A percentile compares a stretch with the other conserved stretches of the same genome.
Evolutionary conservation across 30 jellyfish, hydroid and myxozoan species (phyloP).

Genomic region (Aurelia coerulea): DNA sequence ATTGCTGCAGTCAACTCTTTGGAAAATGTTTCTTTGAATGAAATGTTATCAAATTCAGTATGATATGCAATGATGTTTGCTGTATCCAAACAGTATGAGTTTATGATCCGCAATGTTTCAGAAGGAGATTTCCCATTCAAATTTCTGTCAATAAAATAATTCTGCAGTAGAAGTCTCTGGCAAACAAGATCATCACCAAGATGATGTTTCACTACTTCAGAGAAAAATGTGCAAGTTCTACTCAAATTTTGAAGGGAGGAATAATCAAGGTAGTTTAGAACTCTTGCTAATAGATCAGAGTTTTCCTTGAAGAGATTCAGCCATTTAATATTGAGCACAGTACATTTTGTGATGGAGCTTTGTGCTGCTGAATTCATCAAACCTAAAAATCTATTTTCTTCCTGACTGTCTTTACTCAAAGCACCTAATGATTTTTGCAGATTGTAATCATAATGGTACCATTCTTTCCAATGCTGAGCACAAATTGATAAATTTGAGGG

Average conservation of each 20-base stretch:
- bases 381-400: background rate
- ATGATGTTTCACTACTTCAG: too few species aligned
- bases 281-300: too few species aligned
- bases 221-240: too few species aligned
- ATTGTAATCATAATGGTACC: conserved; percentile 5
- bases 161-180: background rate
- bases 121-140: conserved; percentile 9
- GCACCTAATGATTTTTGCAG: conserved; percentile 2
- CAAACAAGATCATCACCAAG: conserved; percentile 5
- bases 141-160: background rate
- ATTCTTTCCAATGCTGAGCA: conserved; percentile 8
- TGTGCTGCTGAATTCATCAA: background rate
- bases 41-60: too few species aligned
- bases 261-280: too few species aligned
- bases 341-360: background rate
- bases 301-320: background rate
- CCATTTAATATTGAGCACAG: background rate
- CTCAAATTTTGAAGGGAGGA: too few species aligned
- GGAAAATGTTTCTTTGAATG: too few species aligned
- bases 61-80: too few species aligned
- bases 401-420: background rate
- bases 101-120: background rate
- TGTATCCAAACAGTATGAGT: too few species aligned
- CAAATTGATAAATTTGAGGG: conserved; percentile 19
- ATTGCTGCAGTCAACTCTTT: too few species aligned